Evolutionary conservation across 2,888 invertebrate species (phyloP), one percentile per base, ranked within the genome.

Genomic region (Agrotis segetum): DNA sequence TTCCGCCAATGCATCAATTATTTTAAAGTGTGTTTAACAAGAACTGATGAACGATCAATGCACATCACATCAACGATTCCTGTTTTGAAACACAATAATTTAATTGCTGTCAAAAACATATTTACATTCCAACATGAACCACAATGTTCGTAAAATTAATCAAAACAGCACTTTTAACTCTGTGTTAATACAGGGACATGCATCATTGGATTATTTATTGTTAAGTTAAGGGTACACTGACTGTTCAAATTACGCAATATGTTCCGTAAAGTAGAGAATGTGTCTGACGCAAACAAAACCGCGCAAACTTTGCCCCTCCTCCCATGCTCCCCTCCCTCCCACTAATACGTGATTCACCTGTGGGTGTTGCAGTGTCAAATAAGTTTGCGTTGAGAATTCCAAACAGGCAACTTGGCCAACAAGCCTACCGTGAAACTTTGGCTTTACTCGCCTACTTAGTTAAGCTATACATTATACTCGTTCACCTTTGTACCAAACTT

Each of bases 321-420:
- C 47, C 56, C 47, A 5, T 24, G 44, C 52, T 46, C 52, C 50
- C 19, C 29, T 47, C 19, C 24, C 59, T 59, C 56, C 40, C 52
- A 47, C 60, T 79, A 61, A 81, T 80, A 76, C 77, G 74, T 76
- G 72, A 77, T 75, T 83, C 73, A 79, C 78, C 74, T 81, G 81
- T 85, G 70, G 73, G 74, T 75, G 73, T 79, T 83, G 81, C 83
- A 86, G 79, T 86, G 85, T 88, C 87, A 87, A 86, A 85, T 85
- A 88, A 86, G 82, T 87, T 88, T 80, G 75, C 76, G 72, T 67
- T 69, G 72, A 64, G 78, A 82, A 82, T 85, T 72, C 58, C 58
- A 79, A 85, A 79, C 81, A 81, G 69, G 50, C 29, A 79, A 71
- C 59, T 77, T 65, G 44, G 52, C 24, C 67, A 73, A 76, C 76